A percentile compares a stretch with the other conserved stretches of the same genome.
phyloP scores from a whole-genome alignment of 2,888 invertebrate genomes.

The Helleia helle region DNA sequence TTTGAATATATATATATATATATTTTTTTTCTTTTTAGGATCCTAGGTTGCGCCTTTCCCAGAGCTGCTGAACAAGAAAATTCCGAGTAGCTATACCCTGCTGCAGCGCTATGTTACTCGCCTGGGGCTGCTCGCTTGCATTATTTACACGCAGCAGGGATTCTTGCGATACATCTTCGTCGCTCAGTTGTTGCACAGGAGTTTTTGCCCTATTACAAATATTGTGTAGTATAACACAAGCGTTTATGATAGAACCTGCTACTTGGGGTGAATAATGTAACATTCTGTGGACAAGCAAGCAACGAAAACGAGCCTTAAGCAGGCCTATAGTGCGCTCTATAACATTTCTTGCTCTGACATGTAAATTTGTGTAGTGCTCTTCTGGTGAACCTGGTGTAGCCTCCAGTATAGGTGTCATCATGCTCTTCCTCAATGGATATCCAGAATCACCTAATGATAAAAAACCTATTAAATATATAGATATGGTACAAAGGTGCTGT shows the following conservation, averaged over 20 bases:
- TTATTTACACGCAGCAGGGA: no score
- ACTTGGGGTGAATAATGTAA: background rate
- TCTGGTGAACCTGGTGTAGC: background rate
- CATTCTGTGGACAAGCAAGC: constrained; percentile 1
- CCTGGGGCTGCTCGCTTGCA: no score
- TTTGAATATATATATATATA: no score
- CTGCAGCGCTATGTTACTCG: no score
- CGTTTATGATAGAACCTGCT: constrained; percentile 4
- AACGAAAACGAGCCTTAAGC: background rate
- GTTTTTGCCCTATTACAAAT: background rate
- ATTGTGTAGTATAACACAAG: constrained; percentile 1
- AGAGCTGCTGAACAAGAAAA: no score
- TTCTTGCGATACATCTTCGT: no score
- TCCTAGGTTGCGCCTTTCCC: no score
- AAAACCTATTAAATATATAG: background rate
- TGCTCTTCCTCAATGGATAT: background rate
- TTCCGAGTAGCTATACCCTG: no score
- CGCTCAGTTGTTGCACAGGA: no score
- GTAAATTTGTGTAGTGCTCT: constrained; percentile 2
- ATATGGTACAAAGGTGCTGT: no score
- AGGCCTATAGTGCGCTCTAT: background rate
- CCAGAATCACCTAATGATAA: background rate
- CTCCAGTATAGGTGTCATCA: constrained; percentile 1
- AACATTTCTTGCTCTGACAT: constrained; percentile 1
- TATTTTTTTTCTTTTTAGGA: no score